Percentiles rank a stretch among this genome's conserved stretches.
Conservation (phyloP, 2,888 invertebrate genomes). For the Gymnoscelis rufifasciata region DNA sequence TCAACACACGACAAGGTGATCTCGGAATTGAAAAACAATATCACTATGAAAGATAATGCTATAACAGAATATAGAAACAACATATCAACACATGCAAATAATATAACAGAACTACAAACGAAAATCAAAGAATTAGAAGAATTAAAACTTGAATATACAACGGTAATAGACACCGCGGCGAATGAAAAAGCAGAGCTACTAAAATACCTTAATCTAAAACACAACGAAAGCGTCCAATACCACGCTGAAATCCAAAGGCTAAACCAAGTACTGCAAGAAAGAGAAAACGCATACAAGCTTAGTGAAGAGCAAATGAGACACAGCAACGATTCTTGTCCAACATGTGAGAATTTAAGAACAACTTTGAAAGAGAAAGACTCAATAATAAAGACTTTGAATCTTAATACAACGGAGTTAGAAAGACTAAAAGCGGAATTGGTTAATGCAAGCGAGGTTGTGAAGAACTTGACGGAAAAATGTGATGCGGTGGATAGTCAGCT, state of each 20-base stretch:
- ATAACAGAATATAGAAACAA: neutral
- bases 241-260: conserved; percentile 91
- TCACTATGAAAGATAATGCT: conserved; percentile 8
- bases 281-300: conserved; percentile 59
- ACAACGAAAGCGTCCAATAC: conserved; percentile 90
- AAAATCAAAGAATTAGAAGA: conserved; percentile 45
- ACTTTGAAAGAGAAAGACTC: conserved; percentile 63
- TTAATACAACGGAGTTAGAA: conserved; percentile 46
- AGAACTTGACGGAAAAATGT: conserved; percentile 82
- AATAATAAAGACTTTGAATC: conserved; percentile 53
- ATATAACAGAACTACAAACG: conserved; percentile 34
- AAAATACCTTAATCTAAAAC: conserved; percentile 86
- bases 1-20: conserved; percentile 45
- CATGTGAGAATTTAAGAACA: conserved; percentile 50
- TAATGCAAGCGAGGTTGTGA: conserved; percentile 78
- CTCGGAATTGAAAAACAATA: conserved; percentile 40
- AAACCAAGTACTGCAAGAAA: conserved; percentile 79
- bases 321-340: conserved; percentile 34
- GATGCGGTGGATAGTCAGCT: conserved; percentile 83
- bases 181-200: conserved; percentile 85
- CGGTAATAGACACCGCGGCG: conserved; percentile 43
- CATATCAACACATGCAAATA: too few relatives aligned
- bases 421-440: conserved; percentile 66
- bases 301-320: conserved; percentile 52
- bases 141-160: conserved; percentile 48